Evolutionary conservation across 2,113 vertebrate genomes (phyloP).

Genomic region (Ia io): DNA sequence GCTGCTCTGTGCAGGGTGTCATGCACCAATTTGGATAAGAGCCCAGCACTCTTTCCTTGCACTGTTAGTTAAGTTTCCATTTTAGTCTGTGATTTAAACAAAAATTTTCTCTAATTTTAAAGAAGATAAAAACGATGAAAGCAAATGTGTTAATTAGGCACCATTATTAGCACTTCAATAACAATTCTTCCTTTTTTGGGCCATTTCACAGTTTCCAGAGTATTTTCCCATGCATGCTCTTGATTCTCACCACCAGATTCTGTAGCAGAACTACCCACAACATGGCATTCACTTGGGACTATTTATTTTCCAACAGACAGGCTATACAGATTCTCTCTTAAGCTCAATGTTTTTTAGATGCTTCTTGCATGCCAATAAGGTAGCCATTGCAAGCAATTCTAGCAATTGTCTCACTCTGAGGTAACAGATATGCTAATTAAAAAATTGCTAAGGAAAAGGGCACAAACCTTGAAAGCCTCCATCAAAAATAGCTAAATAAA

Average conservation of each 20-base stretch:
- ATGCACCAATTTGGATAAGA: background rate
- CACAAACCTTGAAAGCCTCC: constrained; percentile 76
- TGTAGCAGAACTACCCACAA: background rate
- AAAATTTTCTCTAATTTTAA: background rate
- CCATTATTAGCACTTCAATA: background rate
- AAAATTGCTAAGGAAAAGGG: constrained; percentile 77
- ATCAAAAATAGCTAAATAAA: constrained; percentile 44
- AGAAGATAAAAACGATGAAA: background rate
- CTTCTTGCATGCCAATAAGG: constrained; percentile 75
- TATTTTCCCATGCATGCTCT: background rate
- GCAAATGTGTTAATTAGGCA: background rate
- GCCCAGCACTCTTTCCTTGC: background rate
- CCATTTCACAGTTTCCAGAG: background rate
- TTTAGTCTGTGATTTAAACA: background rate
- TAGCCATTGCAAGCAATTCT: constrained; percentile 57
- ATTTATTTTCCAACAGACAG: background rate
- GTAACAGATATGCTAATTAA: constrained; percentile 77
- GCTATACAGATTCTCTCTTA: background rate
- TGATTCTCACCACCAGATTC: background rate
- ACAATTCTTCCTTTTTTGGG: background rate
- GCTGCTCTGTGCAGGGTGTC: background rate
- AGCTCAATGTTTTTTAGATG: background rate
- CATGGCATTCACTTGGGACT: background rate
- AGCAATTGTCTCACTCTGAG: constrained; percentile 58
- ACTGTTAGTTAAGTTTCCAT: background rate